Percentiles rank a stretch among this genome's conserved stretches.
Conservation (phyloP, 2,113 vertebrate species). For the Cheirogaleus medius region DNA sequence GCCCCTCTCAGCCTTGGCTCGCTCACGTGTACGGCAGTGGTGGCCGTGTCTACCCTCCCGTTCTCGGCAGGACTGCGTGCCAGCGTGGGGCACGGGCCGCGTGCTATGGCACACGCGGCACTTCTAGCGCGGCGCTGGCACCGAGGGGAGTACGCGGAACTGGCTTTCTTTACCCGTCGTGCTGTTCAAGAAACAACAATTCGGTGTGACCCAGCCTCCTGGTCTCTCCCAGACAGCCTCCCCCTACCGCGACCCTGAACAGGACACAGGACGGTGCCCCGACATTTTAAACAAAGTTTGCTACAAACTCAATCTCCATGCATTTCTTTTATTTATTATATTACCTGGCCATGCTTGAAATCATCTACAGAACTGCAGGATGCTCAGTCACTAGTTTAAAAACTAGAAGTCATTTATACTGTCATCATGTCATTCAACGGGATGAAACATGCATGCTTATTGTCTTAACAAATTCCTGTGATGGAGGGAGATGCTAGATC, state of each 20-base stretch:
- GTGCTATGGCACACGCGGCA: accelerated
- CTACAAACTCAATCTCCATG: not conserved
- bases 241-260: not conserved
- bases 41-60: not conserved
- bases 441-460: not conserved
- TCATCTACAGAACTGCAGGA: not conserved
- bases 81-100: no score
- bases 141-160: accelerated
- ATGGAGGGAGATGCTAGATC: not conserved
- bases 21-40: no score
- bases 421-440: not conserved
- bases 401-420: not conserved
- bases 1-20: no score
- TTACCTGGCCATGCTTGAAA: not conserved
- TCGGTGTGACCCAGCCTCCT: not conserved
- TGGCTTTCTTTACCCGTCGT: not conserved
- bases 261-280: not conserved
- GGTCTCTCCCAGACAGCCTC: not conserved
- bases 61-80: no score
- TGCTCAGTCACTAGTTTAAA: not conserved
- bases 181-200: not conserved
- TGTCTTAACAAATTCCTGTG: not conserved
- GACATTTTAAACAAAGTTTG: not conserved
- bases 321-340: not conserved
- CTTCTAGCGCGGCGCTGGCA: not conserved